These are phyloP conservation scores for Brachionus rubens DNA, from an alignment of 1,140 invertebrate species.

Conservation along the genomic window DNA sequence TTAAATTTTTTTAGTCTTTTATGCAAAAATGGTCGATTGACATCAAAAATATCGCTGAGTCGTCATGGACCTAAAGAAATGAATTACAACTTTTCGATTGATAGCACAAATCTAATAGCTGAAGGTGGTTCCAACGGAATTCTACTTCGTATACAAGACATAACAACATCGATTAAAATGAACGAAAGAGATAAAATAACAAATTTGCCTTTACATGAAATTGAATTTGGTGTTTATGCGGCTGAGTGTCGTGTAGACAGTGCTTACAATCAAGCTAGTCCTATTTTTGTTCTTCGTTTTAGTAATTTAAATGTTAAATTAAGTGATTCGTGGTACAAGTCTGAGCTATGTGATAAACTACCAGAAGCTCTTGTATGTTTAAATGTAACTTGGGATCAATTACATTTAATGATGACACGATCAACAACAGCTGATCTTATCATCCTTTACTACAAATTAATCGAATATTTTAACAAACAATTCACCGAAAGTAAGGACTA, in stretches of 20 bases:
- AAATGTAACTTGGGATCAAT: slow-evolving; percentile 84
- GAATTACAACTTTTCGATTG: slow-evolving; percentile 32
- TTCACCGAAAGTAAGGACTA: slow-evolving; percentile 48
- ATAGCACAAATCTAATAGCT: slow-evolving; percentile 23
- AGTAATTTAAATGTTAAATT: slow-evolving; percentile 46
- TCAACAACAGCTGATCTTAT: slow-evolving; percentile 91
- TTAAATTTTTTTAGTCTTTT: slow-evolving; percentile 46
- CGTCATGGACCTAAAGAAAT: slow-evolving; percentile 55
- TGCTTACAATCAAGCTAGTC: slow-evolving; percentile 44
- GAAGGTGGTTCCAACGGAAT: slow-evolving; percentile 27
- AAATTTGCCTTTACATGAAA: neutral
- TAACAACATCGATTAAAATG: neutral
- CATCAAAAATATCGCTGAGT: slow-evolving; percentile 47
- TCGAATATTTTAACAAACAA: slow-evolving; percentile 79
- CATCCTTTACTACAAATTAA: slow-evolving; percentile 91
- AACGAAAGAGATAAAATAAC: slow-evolving; percentile 16
- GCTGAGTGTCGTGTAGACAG: slow-evolving; percentile 29
- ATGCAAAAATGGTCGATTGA: slow-evolving; percentile 58
- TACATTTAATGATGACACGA: slow-evolving; percentile 90
- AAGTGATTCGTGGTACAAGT: slow-evolving; percentile 24
- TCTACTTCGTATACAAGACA: slow-evolving; percentile 11
- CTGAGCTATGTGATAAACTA: neutral
- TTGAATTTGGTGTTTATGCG: slow-evolving; percentile 34
- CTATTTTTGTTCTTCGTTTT: slow-evolving; percentile 34
- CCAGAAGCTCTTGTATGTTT: slow-evolving; percentile 77